phyloP scores from a whole-genome alignment of 2,113 vertebrate genomes.

The Syngnathus floridae region DNA sequence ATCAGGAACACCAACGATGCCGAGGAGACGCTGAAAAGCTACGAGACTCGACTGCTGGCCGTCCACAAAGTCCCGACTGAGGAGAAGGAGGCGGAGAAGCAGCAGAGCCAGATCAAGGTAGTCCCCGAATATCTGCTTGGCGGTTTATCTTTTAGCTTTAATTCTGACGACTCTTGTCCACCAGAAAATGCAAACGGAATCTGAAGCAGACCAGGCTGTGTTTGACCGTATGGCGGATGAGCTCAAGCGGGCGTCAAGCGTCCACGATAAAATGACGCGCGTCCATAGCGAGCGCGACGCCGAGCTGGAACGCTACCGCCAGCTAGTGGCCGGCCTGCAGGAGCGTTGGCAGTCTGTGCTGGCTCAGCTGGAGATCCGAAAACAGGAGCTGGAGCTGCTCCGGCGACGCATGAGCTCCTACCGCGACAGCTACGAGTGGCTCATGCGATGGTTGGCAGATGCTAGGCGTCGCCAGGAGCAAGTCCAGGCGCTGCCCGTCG shows the following conservation, averaged over 20 bases:
- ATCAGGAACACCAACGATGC: slow-evolving; percentile 85
- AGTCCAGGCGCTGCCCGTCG: slow-evolving; percentile 78
- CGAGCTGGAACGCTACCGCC: slow-evolving; percentile 84
- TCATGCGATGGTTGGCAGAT: slow-evolving; percentile 80
- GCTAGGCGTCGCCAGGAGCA: slow-evolving; percentile 80
- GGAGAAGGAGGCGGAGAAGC: slow-evolving; percentile 77
- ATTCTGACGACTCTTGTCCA: background rate
- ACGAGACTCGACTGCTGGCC: slow-evolving; percentile 80
- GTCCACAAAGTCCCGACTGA: slow-evolving; percentile 79
- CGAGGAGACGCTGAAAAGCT: slow-evolving; percentile 76
- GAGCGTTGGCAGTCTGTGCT: slow-evolving; percentile 88
- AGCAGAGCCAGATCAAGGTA: slow-evolving; percentile 83
- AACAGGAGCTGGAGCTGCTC: slow-evolving; percentile 82
- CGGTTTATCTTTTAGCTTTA: background rate
- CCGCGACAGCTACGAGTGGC: slow-evolving; percentile 73
- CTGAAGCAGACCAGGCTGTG: slow-evolving; percentile 73
- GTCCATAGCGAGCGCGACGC: slow-evolving; percentile 81
- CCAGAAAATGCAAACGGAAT: slow-evolving; percentile 77
- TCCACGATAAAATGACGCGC: slow-evolving; percentile 79
- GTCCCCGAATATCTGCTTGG: too few species aligned
- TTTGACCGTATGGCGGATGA: slow-evolving; percentile 79
- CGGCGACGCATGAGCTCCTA: slow-evolving; percentile 82
- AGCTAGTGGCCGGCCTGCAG: slow-evolving; percentile 73
- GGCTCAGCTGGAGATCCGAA: slow-evolving; percentile 77
- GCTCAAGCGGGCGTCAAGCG: slow-evolving; percentile 70